Percentiles rank a stretch among this genome's conserved stretches.
Conservation (phyloP, 2,797 vertebrate genomes). For the Micropoecilia bifurca region DNA sequence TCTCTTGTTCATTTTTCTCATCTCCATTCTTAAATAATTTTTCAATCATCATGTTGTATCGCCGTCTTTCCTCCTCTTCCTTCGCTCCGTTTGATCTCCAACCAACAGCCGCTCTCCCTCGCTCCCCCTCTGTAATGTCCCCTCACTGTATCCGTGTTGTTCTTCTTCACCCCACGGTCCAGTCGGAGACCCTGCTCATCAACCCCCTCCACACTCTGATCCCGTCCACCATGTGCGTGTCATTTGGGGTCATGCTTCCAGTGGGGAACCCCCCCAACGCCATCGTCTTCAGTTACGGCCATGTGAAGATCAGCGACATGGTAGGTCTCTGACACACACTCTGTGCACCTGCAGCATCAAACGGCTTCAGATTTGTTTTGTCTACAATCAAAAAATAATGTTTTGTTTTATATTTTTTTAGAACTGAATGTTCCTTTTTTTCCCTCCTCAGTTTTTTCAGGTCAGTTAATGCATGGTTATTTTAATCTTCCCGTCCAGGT, state of each 20-base stretch:
- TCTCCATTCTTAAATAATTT: neutral
- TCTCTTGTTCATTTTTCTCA: neutral
- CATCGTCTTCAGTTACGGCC: conserved; percentile 98
- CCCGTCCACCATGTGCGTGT: conserved; percentile 97
- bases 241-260: conserved; percentile 97
- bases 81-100: neutral
- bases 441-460: neutral
- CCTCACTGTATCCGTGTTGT: neutral
- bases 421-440: neutral
- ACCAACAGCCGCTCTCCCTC: fast-evolving
- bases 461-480: neutral
- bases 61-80: neutral
- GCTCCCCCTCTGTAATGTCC: too few species aligned
- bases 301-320: conserved; percentile 98
- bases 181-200: conserved; percentile 95
- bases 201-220: conserved; percentile 97
- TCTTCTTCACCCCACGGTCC: conserved; percentile 29
- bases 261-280: conserved; percentile 98
- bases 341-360: conserved; percentile 62
- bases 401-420: conserved; percentile 15
- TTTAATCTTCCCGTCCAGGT: conserved; percentile 79
- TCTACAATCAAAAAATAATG: conserved; percentile 17
- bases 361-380: conserved; percentile 29
- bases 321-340: conserved; percentile 69
- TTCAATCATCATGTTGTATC: neutral